Conservation (phyloP, 2,797 vertebrate genomes). For the Trachurus trachurus region DNA sequence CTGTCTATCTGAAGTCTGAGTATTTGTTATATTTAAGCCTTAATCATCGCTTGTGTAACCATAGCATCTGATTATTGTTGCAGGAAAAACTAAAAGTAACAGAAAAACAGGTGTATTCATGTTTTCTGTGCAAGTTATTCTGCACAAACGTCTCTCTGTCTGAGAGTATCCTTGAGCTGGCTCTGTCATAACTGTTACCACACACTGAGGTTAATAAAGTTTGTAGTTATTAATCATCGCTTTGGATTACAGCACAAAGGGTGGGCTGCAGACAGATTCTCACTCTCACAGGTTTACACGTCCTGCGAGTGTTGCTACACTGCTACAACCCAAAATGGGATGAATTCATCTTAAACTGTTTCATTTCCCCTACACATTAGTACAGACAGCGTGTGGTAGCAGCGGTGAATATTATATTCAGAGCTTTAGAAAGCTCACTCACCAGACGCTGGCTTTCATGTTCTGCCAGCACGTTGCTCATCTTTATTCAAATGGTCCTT, state of each 20-base stretch:
- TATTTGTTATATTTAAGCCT: too few species aligned
- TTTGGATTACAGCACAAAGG: constrained; percentile 48
- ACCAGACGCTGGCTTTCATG: constrained; percentile 48
- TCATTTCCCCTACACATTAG: constrained; percentile 23
- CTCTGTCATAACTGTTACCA: constrained; percentile 12
- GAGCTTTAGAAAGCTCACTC: constrained; percentile 39
- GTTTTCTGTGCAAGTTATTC: not conserved
- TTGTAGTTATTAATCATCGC: constrained; percentile 35
- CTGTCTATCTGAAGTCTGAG: too few species aligned
- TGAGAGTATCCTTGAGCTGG: constrained; percentile 11
- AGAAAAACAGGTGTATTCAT: not conserved
- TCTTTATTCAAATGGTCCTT: constrained; percentile 64
- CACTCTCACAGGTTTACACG: constrained; percentile 22
- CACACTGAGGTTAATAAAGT: constrained; percentile 25
- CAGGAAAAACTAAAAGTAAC: not conserved
- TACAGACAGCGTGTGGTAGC: constrained; percentile 18
- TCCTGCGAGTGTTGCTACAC: constrained; percentile 10
- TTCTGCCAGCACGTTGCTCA: constrained; percentile 40
- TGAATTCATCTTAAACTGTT: constrained; percentile 46
- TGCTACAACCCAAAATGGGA: constrained; percentile 2
- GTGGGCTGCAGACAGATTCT: constrained; percentile 17
- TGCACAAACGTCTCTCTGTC: not conserved
- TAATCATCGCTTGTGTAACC: too few species aligned
- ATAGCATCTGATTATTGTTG: not conserved
- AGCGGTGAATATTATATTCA: constrained; percentile 32